phyloP scores from a whole-genome alignment of 2,888 invertebrate species.

The Heliconius hortense region DNA sequence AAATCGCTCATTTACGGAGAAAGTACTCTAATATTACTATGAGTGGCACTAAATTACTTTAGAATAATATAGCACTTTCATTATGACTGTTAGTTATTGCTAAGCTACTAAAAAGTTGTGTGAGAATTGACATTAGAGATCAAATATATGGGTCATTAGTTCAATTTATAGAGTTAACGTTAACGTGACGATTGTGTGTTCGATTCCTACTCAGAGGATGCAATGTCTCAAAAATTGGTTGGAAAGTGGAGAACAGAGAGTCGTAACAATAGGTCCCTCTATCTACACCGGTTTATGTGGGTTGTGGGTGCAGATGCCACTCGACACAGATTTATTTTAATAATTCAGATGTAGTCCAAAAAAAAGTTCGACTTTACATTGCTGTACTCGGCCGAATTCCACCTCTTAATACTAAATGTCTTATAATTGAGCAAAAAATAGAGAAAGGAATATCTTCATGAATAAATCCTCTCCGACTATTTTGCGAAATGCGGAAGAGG shows the following conservation, averaged over 20 bases:
- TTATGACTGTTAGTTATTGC: conserved; percentile 6
- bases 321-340: too few species aligned
- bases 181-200: background rate
- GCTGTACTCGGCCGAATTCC: background rate
- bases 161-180: background rate
- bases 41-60: conserved; percentile 18
- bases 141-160: background rate
- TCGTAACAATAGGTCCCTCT: too few species aligned
- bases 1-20: conserved; percentile 17
- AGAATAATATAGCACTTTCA: conserved; percentile 5
- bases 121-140: background rate
- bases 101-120: background rate
- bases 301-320: too few species aligned
- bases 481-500: too few species aligned
- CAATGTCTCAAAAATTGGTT: background rate
- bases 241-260: background rate
- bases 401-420: background rate
- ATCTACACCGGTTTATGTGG: too few species aligned
- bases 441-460: too few species aligned
- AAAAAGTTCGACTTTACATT: too few species aligned
- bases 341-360: too few species aligned
- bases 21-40: conserved; percentile 13
- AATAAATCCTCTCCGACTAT: too few species aligned
- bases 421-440: too few species aligned
- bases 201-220: background rate